A percentile compares a stretch with the other conserved stretches of the same genome.
Conservation (phyloP, 1,140 invertebrate species). For the Cotesia vestalis region DNA sequence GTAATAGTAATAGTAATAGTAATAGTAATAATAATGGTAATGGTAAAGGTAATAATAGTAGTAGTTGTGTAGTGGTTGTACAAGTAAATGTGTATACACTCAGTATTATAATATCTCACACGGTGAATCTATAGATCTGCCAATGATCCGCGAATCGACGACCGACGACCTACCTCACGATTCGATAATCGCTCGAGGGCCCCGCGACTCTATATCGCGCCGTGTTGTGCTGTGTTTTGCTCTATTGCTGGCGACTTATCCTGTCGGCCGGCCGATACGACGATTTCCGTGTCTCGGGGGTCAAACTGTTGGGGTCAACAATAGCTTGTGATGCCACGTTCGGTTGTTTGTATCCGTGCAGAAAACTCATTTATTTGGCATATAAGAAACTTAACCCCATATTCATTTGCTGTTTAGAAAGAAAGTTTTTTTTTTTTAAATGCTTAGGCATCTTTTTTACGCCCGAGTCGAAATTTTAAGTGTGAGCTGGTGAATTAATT, state of each 20-base stretch:
- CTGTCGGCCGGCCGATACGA: conserved; percentile 22
- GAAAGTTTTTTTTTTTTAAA: no score
- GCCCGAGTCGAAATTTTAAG: no score
- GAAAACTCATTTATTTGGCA: conserved; percentile 4
- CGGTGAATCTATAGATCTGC: conserved; percentile 27
- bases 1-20: no score
- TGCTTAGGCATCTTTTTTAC: no score
- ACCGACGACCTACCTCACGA: conserved; percentile 40
- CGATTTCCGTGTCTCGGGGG: conserved; percentile 39
- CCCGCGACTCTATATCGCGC: conserved; percentile 25
- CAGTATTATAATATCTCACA: conserved; percentile 30
- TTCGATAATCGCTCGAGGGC: conserved; percentile 40
- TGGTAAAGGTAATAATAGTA: background rate
- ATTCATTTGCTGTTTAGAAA: no score
- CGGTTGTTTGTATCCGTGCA: conserved; percentile 16
- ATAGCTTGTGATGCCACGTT: conserved; percentile 29
- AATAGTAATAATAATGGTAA: background rate
- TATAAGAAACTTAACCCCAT: no score
- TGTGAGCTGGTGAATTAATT: no score
- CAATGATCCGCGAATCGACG: conserved; percentile 33
- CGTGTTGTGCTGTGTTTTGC: conserved; percentile 3
- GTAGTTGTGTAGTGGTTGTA: conserved; percentile 18
- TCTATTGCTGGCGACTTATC: conserved; percentile 19
- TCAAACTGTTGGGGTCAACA: conserved; percentile 41
- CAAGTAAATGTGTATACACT: conserved; percentile 14